Conservation (phyloP, 2,888 invertebrate genomes). For the Dendrolimus houi region DNA sequence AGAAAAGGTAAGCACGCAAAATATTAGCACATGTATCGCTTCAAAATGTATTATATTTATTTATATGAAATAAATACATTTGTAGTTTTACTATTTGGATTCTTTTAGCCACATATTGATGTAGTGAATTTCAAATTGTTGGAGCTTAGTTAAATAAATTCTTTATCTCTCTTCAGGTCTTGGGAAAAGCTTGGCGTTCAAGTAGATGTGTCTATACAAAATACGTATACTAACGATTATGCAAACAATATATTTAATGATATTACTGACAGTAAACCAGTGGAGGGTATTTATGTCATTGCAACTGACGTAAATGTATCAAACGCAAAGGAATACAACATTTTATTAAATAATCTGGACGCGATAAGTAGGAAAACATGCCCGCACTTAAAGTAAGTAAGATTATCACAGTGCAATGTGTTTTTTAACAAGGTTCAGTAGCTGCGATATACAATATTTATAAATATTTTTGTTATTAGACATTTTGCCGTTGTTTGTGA, state of each 20-base stretch:
- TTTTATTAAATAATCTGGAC: conserved; percentile 4
- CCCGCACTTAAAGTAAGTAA: conserved; percentile 8
- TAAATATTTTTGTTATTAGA: conserved; percentile 3
- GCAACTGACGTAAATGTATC: not conserved
- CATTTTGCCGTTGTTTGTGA: not conserved
- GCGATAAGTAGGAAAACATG: conserved; percentile 5
- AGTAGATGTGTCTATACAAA: conserved; percentile 7
- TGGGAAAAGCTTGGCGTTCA: conserved; percentile 14
- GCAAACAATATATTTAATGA: conserved; percentile 4
- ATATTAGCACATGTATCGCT: no score
- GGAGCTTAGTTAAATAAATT: no score
- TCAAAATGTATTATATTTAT: no score
- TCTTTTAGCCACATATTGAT: not conserved
- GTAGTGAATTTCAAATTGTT: no score
- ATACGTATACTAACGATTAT: conserved; percentile 7
- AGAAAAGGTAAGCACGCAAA: not conserved
- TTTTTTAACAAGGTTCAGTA: not conserved
- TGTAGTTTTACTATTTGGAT: not conserved
- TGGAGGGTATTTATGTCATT: conserved; percentile 9
- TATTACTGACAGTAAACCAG: not conserved
- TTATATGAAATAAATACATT: no score
- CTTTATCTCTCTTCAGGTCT: conserved; percentile 7
- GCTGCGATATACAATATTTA: not conserved
- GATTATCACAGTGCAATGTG: not conserved
- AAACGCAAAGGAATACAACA: not conserved